These are phyloP conservation scores for Megaceryle torquata DNA, from an alignment of 2,113 vertebrate species.

Conservation along the genomic window DNA sequence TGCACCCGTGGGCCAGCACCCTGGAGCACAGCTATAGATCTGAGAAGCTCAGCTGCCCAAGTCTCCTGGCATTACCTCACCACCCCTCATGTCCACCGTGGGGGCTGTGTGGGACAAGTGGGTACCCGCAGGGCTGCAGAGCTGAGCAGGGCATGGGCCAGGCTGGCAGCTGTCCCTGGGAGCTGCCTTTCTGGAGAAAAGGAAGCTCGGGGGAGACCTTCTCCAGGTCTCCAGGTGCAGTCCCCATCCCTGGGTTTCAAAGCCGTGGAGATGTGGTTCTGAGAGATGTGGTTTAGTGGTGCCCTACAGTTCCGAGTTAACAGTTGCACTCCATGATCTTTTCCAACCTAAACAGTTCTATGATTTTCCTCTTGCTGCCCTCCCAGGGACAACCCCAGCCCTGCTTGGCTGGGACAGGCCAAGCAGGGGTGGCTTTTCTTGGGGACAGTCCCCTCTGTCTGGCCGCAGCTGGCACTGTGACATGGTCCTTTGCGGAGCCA, in stretches of 20 bases:
- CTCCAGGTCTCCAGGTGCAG: not conserved
- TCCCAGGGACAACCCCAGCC: not conserved
- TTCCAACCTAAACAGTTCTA: not conserved
- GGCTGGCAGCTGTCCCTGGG: not conserved
- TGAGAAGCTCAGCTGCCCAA: not conserved
- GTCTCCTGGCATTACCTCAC: not conserved
- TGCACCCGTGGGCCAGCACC: rapidly evolving
- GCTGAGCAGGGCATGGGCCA: not conserved
- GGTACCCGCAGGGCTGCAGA: not conserved
- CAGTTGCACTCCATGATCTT: not conserved
- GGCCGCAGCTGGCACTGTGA: not conserved
- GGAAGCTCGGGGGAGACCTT: not conserved
- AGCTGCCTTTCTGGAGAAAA: not conserved
- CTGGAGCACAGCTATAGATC: not conserved
- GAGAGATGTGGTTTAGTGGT: not conserved
- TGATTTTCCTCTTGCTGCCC: not conserved
- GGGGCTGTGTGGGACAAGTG: not conserved
- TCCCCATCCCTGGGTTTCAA: not conserved
- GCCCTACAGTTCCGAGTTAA: not conserved
- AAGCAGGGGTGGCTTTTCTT: not conserved
- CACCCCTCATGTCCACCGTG: too few relatives aligned
- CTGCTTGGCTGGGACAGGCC: not conserved
- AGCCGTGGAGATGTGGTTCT: not conserved
- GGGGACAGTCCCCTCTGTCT: not conserved
- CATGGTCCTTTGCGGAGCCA: not conserved